Base-by-base conservation (phyloP, 2,797 vertebrate genomes). In the Strix occidentalis region DNA sequence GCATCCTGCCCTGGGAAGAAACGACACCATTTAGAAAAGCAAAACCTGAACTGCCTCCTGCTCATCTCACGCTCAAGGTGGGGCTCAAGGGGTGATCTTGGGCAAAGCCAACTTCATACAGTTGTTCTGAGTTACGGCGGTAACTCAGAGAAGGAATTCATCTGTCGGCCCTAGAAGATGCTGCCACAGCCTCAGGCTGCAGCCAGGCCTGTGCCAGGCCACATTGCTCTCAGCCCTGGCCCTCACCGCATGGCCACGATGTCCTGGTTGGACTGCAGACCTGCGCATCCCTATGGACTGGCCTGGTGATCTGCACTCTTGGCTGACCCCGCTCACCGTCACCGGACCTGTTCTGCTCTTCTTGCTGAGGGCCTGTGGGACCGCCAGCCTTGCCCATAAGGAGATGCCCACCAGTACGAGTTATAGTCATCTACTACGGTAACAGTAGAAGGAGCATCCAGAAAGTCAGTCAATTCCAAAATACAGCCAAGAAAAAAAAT, bases 201-300 rank as follows among this genome's bases (percentile, higher is more conserved):
- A 53, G 24, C 28, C 6, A 3, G 46, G 35, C 25, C 65, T 19
- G 23, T 50, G 78, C 69, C 4, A 39, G 39, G 39, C 39, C 39
- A 39, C 39, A 39, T 39, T 39, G 39, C 39, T 39, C 39, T 39
- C 39, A 81, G 66, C 16, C 26, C 16, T 66, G 48, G 48, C 16
- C 48, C 68, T 68, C 60, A 60, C 17, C 15, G 43, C 21, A 3
- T 2, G n/a, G 25, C 37, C 0, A 1, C 23, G n/a, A 74, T 0
- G 0, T 39, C n/a, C 43, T 45, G 28, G 58, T 29, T 20, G 64
- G 13, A 48, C 0, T 3, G 78, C 48, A 89, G 69, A 65, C 28
- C 25, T 63, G 69, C 25, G 11, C 0, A 0, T 56, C 33, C 21
- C 51, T 46, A 20, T 16, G 46, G 39, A 41, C 39, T 41, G 39